Evolutionary conservation across 2,888 invertebrate genomes (phyloP).

Genomic region (Acleris cristana): DNA sequence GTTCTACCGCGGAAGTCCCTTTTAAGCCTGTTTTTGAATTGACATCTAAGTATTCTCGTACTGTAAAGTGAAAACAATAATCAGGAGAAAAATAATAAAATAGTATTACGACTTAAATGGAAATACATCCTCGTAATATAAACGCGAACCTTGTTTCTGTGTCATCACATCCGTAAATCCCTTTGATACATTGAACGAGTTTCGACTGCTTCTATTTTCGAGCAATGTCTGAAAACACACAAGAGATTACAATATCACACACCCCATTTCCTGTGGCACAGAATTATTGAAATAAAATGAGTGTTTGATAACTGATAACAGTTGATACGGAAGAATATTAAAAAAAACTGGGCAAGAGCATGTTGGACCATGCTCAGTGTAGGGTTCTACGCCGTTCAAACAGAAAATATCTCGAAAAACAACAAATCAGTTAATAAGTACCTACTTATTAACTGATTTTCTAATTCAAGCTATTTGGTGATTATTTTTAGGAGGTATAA

Average conservation of each 20-base stretch:
- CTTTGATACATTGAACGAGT: slow-evolving; percentile 87
- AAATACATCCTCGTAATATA: background rate
- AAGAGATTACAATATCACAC: slow-evolving; percentile 16
- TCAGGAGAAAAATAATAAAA: slow-evolving; percentile 1
- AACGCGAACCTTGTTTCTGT: slow-evolving; percentile 89
- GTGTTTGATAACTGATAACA: background rate
- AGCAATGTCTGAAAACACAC: slow-evolving; percentile 84
- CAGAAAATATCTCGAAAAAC: too few relatives aligned
- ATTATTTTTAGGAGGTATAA: too few relatives aligned
- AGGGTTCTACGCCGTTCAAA: too few relatives aligned
- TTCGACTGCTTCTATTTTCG: slow-evolving; percentile 89
- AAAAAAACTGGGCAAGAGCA: too few relatives aligned
- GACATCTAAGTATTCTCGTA: slow-evolving; percentile 88
- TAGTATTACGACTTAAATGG: background rate
- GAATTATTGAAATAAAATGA: background rate
- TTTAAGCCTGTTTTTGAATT: slow-evolving; percentile 73
- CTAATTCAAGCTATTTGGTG: too few relatives aligned
- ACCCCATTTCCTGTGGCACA: slow-evolving; percentile 11
- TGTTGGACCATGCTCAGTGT: too few relatives aligned
- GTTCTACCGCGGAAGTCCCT: slow-evolving; percentile 86
- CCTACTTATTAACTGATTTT: too few relatives aligned
- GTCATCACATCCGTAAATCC: slow-evolving; percentile 89
- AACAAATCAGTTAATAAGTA: too few relatives aligned
- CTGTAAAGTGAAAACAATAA: slow-evolving; percentile 69
- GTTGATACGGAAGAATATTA: too few relatives aligned